Evolutionary conservation across 2,113 vertebrate genomes (phyloP).

Genomic region (Hemichromis elongatus): DNA sequence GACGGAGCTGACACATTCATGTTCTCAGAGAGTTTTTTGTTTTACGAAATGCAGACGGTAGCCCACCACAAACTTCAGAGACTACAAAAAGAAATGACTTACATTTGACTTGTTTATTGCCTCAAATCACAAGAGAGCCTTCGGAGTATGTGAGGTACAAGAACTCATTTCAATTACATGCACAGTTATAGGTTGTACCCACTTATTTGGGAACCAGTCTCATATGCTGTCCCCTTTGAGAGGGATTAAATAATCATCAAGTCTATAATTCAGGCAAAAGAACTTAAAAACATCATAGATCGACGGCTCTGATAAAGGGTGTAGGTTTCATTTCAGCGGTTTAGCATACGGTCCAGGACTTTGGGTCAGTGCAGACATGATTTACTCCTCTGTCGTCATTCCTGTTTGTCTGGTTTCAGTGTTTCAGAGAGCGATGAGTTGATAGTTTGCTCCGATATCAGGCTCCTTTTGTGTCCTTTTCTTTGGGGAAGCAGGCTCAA

Average conservation of each 20-base stretch:
- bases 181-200: background rate
- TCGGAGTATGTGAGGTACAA: background rate
- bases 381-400: background rate
- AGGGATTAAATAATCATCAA: background rate
- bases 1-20: fast-evolving
- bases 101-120: background rate
- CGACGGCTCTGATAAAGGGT: background rate
- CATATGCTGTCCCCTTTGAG: background rate
- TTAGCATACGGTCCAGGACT: too few species aligned
- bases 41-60: background rate
- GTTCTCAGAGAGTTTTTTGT: background rate
- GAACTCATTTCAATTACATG: background rate
- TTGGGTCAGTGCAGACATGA: background rate
- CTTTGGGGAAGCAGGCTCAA: background rate
- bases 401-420: background rate
- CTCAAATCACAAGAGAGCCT: background rate
- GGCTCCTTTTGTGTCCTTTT: background rate
- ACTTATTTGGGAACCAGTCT: background rate
- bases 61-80: background rate
- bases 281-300: background rate
- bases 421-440: background rate
- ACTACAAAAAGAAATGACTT: background rate
- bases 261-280: background rate
- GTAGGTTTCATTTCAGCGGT: too few species aligned
- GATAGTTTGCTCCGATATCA: background rate